These are phyloP conservation scores for Cryptotis parvus DNA, from an alignment of 2,113 vertebrate genomes.

Conservation along the genomic window DNA sequence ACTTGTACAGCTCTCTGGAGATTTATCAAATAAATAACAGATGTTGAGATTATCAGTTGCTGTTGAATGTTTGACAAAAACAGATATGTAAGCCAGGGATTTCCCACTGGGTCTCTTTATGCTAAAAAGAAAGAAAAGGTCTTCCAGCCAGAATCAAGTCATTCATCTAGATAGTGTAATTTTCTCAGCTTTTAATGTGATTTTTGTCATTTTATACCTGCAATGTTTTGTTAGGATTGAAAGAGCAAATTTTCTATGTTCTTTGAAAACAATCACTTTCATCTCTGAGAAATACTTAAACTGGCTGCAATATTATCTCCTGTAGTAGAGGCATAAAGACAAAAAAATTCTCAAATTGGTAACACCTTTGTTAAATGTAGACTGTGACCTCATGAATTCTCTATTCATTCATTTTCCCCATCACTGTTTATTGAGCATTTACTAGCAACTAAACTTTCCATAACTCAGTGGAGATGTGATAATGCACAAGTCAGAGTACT, in stretches of 20 bases:
- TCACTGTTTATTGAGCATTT: not conserved
- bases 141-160: constrained; percentile 57
- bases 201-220: constrained; percentile 35
- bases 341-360: not conserved
- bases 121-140: constrained; percentile 55
- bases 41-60: constrained; percentile 80
- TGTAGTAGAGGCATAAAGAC: not conserved
- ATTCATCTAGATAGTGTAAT: constrained; percentile 5
- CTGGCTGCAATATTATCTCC: not conserved
- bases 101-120: constrained; percentile 63
- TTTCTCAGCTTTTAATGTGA: not conserved
- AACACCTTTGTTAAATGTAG: not conserved
- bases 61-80: constrained; percentile 76
- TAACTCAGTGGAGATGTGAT: not conserved
- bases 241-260: not conserved
- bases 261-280: constrained; percentile 37
- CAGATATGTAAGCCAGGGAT: constrained; percentile 66
- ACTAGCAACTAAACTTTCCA: not conserved
- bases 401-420: constrained; percentile 33
- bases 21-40: constrained; percentile 81
- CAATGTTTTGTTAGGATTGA: not conserved
- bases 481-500: not conserved
- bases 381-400: not conserved
- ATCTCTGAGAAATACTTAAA: constrained; percentile 4
- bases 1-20: constrained; percentile 67